Evolutionary conservation across 1,140 invertebrate species (phyloP).

Genomic region (Drosophila micromelanica): DNA sequence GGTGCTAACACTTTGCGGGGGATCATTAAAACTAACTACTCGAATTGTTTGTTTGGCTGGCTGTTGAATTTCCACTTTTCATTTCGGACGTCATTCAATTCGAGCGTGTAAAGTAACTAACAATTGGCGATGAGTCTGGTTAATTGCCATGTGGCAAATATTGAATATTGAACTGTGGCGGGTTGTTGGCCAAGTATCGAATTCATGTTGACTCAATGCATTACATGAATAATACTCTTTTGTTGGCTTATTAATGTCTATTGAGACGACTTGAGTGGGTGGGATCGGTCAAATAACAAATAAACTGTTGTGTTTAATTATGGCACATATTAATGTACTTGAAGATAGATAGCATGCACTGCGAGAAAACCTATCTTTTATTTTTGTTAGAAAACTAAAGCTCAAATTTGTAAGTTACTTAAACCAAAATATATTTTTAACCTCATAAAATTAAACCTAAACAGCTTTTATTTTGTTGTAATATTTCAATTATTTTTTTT

Average conservation of each 20-base stretch:
- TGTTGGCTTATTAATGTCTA: neutral
- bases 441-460: too few relatives aligned
- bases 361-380: too few relatives aligned
- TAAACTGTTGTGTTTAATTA: slow-evolving; percentile 5
- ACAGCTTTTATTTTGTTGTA: too few relatives aligned
- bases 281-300: neutral
- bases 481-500: too few relatives aligned
- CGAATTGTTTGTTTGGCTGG: neutral
- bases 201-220: slow-evolving; percentile 19
- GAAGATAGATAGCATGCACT: neutral
- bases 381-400: too few relatives aligned
- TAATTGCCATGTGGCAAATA: slow-evolving; percentile 59
- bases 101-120: slow-evolving; percentile 52
- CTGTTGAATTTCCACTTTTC: slow-evolving; percentile 64
- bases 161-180: neutral
- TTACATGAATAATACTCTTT: slow-evolving; percentile 9
- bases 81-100: slow-evolving; percentile 65
- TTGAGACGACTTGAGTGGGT: neutral
- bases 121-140: slow-evolving; percentile 26
- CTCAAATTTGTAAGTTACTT: too few relatives aligned
- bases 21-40: slow-evolving; percentile 61
- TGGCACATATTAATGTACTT: neutral
- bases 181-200: slow-evolving; percentile 4
- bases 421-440: too few relatives aligned
- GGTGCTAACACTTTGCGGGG: slow-evolving; percentile 55